Percentiles rank a stretch among this genome's conserved stretches.
Evolutionary conservation across 2,113 vertebrate genomes (phyloP).

Genomic region (Microtus oregoni): DNA sequence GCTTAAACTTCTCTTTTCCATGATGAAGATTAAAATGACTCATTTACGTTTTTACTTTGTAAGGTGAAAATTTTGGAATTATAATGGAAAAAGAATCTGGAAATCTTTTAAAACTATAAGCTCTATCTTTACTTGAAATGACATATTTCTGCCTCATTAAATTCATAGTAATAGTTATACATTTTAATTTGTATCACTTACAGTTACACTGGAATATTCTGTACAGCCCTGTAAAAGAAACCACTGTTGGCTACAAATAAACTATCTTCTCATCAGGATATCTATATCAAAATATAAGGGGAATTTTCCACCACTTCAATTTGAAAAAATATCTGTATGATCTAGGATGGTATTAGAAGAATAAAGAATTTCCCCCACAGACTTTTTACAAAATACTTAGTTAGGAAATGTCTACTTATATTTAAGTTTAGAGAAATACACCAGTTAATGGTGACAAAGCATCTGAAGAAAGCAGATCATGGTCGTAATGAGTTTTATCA

Average conservation of each 20-base stretch:
- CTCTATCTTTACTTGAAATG: not conserved
- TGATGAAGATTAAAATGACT: conserved; percentile 34
- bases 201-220: not conserved
- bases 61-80: conserved; percentile 65
- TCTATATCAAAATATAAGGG: not conserved
- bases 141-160: conserved; percentile 37
- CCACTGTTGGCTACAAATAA: not conserved
- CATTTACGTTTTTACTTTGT: conserved; percentile 40
- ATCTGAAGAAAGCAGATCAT: conserved; percentile 27
- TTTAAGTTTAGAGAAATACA: conserved; percentile 14
- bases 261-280: not conserved
- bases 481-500: not conserved
- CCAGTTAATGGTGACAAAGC: conserved; percentile 6
- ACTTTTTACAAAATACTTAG: conserved; percentile 5
- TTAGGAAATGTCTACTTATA: not conserved
- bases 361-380: not conserved
- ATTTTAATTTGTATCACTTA: not conserved
- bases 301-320: not conserved
- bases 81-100: conserved; percentile 35
- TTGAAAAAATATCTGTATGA: conserved; percentile 55
- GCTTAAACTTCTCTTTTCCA: conserved; percentile 48
- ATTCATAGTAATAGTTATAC: not conserved
- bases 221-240: conserved; percentile 9
- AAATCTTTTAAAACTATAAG: not conserved
- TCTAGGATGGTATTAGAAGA: conserved; percentile 18